A percentile compares a stretch with the other conserved stretches of the same genome.
phyloP scores from a whole-genome alignment of 2,888 invertebrate genomes.

The Melipona beecheii region DNA sequence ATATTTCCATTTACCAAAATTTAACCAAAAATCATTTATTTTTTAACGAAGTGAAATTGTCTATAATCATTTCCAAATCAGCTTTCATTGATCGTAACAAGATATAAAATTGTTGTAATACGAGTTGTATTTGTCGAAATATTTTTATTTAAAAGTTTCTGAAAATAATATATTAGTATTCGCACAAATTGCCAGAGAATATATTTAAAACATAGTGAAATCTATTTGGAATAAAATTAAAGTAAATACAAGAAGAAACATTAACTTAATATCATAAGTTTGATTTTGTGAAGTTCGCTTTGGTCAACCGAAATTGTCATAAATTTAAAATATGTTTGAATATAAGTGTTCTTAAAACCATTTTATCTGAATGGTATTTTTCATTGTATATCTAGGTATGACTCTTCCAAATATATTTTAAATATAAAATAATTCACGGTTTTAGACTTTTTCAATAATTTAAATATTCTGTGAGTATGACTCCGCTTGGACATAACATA shows the following conservation, averaged over 20 bases:
- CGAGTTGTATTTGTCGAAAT: neutral
- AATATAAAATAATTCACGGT: neutral
- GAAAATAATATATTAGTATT: neutral
- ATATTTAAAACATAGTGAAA: neutral
- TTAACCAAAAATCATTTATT: neutral
- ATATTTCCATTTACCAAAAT: neutral
- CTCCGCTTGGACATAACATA: too few species aligned
- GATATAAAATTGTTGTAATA: neutral
- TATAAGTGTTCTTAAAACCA: constrained; percentile 9
- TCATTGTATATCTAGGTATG: neutral
- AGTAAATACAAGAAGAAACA: neutral
- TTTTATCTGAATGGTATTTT: constrained; percentile 1
- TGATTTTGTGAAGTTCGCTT: neutral
- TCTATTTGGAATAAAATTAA: neutral
- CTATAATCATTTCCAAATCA: neutral
- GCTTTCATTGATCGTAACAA: neutral
- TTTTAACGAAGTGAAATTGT: neutral
- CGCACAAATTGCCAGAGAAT: neutral
- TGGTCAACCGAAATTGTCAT: neutral
- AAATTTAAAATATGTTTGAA: neutral
- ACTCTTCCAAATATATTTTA: neutral
- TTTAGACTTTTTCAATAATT: neutral
- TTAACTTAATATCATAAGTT: neutral
- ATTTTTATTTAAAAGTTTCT: neutral
- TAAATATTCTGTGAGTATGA: neutral